phyloP scores from a whole-genome alignment of 2,888 invertebrate genomes.

The Drosophila barbarae region DNA sequence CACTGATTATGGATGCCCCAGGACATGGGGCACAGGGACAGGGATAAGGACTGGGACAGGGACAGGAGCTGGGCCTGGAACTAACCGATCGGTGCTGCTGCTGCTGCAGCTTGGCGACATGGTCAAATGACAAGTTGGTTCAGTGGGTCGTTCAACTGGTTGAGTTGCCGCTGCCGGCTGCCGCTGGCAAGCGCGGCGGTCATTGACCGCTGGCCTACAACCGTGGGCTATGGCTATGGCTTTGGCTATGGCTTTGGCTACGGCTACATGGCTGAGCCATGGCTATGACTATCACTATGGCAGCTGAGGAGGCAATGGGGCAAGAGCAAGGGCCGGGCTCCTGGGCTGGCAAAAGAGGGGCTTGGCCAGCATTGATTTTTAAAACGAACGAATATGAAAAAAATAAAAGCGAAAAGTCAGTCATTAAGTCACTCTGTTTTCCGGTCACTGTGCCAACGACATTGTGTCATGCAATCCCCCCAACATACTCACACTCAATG shows the following conservation, averaged over 20 bases:
- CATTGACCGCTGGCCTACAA: slow-evolving; percentile 70
- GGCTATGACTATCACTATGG: slow-evolving; percentile 8
- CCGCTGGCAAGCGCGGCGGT: slow-evolving; percentile 53
- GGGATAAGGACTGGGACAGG: neutral
- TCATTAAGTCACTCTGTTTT: slow-evolving; percentile 77
- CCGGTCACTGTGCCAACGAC: slow-evolving; percentile 77
- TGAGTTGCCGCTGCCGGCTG: slow-evolving; percentile 33
- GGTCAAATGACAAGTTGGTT: slow-evolving; percentile 72
- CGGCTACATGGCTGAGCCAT: slow-evolving; percentile 28
- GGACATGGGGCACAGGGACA: neutral
- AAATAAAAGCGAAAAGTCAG: slow-evolving; percentile 61
- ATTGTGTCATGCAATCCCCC: slow-evolving; percentile 65
- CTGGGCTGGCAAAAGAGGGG: slow-evolving; percentile 25
- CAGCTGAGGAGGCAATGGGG: neutral
- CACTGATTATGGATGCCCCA: slow-evolving; percentile 8
- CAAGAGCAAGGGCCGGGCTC: neutral
- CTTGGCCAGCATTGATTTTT: slow-evolving; percentile 58
- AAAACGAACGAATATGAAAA: slow-evolving; percentile 42
- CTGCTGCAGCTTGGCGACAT: slow-evolving; percentile 50
- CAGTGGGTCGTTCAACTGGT: slow-evolving; percentile 71
- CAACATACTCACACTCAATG: slow-evolving; percentile 36
- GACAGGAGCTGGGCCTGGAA: neutral
- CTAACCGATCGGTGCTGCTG: slow-evolving; percentile 2
- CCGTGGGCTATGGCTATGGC: slow-evolving; percentile 61
- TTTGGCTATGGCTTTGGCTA: slow-evolving; percentile 21